Conservation (phyloP, 2,888 invertebrate genomes). For the Heliconius erato region DNA sequence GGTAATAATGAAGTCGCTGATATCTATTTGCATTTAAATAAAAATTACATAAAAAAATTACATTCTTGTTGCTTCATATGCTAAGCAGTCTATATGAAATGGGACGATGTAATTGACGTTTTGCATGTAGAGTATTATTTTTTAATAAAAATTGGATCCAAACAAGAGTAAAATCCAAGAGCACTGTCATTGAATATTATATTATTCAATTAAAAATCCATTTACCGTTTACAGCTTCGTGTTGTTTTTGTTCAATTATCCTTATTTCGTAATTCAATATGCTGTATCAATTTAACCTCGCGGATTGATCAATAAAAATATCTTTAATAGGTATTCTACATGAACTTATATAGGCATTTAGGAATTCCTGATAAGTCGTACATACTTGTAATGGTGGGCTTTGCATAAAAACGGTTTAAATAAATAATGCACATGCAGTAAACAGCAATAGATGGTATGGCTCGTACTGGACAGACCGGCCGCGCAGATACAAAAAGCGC, state of each 20-base stretch:
- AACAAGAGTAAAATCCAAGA: background rate
- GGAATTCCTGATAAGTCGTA: conserved; percentile 30
- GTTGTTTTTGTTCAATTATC: conserved; percentile 24
- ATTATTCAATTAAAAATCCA: background rate
- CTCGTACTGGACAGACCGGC: conserved; percentile 29
- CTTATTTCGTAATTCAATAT: conserved; percentile 30
- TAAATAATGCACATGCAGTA: conserved; percentile 53
- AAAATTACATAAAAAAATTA: background rate
- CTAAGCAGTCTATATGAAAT: background rate
- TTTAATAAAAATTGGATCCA: background rate
- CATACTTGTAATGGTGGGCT: conserved; percentile 40
- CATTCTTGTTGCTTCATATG: background rate
- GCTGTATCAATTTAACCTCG: background rate
- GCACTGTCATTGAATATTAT: no score
- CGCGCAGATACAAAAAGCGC: conserved; percentile 36
- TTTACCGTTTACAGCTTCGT: conserved; percentile 8
- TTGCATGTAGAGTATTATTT: background rate
- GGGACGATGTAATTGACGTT: background rate
- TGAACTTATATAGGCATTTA: conserved; percentile 26
- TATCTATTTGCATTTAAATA: conserved; percentile 13
- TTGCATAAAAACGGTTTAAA: conserved; percentile 43
- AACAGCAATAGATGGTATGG: conserved; percentile 50
- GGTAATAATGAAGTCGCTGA: conserved; percentile 8
- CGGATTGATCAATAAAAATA: conserved; percentile 42
- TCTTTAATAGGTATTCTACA: conserved; percentile 25